Conservation (phyloP, 2,888 invertebrate species). For the Drosophila nr. perissopoda region DNA sequence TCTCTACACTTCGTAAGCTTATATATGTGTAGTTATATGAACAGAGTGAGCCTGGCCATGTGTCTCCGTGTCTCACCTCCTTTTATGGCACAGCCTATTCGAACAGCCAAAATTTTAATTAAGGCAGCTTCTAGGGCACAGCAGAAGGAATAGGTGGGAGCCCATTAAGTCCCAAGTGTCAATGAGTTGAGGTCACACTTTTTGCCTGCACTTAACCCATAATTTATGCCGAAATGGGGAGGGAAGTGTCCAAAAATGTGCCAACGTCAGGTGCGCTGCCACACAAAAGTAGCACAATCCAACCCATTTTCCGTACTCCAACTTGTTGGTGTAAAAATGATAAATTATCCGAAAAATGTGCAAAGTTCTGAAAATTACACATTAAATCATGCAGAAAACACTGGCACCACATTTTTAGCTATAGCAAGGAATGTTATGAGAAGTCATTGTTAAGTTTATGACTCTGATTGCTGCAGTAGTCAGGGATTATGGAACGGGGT, state of each 20-base stretch:
- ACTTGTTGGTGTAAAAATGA: conserved; percentile 66
- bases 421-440: conserved; percentile 20
- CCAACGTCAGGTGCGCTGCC: conserved; percentile 65
- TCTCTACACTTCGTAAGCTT: conserved; percentile 40
- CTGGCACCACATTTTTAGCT: conserved; percentile 25
- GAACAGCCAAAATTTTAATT: conserved; percentile 70
- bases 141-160: conserved; percentile 3
- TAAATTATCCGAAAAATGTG: conserved; percentile 76
- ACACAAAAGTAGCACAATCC: conserved; percentile 37
- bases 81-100: conserved; percentile 37
- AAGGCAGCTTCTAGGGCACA: conserved; percentile 47
- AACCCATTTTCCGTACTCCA: not conserved
- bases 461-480: conserved; percentile 49
- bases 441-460: conserved; percentile 77
- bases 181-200: conserved; percentile 76
- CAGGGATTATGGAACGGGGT: not conserved
- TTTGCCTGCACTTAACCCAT: conserved; percentile 56
- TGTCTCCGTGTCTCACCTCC: not conserved
- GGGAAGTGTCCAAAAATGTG: conserved; percentile 33
- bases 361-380: conserved; percentile 79
- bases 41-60: not conserved
- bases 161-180: conserved; percentile 67
- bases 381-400: conserved; percentile 76
- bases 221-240: conserved; percentile 22
- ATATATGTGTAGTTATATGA: conserved; percentile 1